A percentile compares a stretch with the other conserved stretches of the same genome.
Conservation (phyloP, 2,888 invertebrate genomes). For the Erebia aethiops region DNA sequence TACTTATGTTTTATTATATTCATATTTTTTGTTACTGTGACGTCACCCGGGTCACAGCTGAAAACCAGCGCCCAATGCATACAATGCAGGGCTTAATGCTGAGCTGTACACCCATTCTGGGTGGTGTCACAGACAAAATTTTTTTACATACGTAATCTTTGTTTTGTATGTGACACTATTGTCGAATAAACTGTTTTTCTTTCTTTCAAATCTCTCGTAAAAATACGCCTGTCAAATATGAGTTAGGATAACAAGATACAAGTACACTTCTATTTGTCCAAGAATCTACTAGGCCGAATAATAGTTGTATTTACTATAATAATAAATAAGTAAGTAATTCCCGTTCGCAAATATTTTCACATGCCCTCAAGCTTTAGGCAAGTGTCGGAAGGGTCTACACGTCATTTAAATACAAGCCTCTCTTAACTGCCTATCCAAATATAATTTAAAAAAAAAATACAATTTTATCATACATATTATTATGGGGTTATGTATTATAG, state of each 20-base stretch:
- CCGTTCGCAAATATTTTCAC: not conserved
- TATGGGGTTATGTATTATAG: too few relatives aligned
- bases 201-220: not conserved
- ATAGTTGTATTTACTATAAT: not conserved
- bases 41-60: too few relatives aligned
- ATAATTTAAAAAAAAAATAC: not conserved
- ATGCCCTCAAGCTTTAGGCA: not conserved
- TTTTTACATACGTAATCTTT: too few relatives aligned
- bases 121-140: too few relatives aligned
- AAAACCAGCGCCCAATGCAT: too few relatives aligned
- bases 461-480: too few relatives aligned
- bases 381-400: not conserved
- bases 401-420: slow-evolving; percentile 1
- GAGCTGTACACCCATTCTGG: too few relatives aligned
- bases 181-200: too few relatives aligned
- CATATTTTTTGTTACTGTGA: too few relatives aligned
- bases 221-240: slow-evolving; percentile 6
- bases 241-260: slow-evolving; percentile 1
- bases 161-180: too few relatives aligned
- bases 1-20: too few relatives aligned
- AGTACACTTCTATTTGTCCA: not conserved
- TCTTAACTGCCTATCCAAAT: not conserved
- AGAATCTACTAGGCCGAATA: not conserved
- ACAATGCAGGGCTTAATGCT: too few relatives aligned
- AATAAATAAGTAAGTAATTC: not conserved